phyloP scores from a whole-genome alignment of 2,113 vertebrate genomes.

The Sylvicapra grimmia region DNA sequence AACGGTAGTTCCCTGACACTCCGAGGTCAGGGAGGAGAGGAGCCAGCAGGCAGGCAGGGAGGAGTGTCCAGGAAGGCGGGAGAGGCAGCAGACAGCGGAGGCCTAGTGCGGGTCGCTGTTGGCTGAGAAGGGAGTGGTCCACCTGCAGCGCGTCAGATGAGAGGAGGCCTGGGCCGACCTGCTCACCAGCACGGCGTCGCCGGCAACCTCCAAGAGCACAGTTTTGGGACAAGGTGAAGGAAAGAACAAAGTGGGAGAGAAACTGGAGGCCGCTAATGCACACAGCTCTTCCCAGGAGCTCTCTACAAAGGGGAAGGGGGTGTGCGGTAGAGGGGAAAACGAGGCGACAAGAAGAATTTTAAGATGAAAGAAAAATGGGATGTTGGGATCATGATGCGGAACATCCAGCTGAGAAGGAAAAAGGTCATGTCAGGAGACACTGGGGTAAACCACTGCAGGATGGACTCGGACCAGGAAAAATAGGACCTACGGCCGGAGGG shows the following conservation, averaged over 20 bases:
- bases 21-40: background rate
- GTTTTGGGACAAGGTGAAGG: background rate
- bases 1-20: background rate
- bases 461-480: background rate
- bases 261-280: background rate
- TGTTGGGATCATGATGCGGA: background rate
- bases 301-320: background rate
- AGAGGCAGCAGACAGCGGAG: background rate
- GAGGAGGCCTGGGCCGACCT: no score
- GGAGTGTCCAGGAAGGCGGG: background rate
- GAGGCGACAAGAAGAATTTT: background rate
- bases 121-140: no score
- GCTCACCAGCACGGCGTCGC: background rate
- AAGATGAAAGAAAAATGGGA: background rate
- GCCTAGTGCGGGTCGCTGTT: no score
- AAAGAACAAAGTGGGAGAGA: background rate
- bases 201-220: background rate
- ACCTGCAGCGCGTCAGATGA: background rate
- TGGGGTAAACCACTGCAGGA: background rate
- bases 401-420: background rate
- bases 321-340: background rate
- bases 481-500: accelerated
- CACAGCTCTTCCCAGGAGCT: background rate
- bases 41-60: background rate
- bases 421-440: background rate